These are phyloP conservation scores for Criorhina ranunculi DNA, from an alignment of 2,888 invertebrate species.

Conservation along the genomic window DNA sequence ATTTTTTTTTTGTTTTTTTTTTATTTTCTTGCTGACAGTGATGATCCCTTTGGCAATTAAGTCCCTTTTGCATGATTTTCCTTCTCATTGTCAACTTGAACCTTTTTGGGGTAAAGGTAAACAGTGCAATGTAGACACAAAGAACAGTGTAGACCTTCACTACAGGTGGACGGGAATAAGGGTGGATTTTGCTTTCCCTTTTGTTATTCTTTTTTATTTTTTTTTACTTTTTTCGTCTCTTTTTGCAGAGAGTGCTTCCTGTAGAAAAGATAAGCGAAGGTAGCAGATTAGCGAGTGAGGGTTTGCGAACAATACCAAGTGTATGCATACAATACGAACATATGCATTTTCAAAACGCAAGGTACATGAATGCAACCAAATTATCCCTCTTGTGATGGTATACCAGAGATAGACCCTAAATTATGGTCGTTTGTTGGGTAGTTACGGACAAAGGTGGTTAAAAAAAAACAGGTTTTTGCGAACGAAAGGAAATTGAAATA, in stretches of 20 bases:
- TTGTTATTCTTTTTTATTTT: not conserved
- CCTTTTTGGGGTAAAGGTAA: conserved; percentile 35
- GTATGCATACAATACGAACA: conserved; percentile 10
- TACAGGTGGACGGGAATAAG: conserved; percentile 31
- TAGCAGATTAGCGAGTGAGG: conserved; percentile 10
- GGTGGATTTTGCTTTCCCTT: conserved; percentile 4
- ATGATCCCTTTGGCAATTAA: conserved; percentile 19
- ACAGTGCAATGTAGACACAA: conserved; percentile 38
- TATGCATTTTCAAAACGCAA: not conserved
- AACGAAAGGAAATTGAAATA: not conserved
- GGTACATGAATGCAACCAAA: not conserved
- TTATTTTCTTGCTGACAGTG: conserved; percentile 8
- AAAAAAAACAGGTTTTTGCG: not conserved
- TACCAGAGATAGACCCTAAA: conserved; percentile 8
- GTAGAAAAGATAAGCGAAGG: conserved; percentile 7
- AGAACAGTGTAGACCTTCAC: conserved; percentile 3
- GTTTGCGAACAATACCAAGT: not conserved
- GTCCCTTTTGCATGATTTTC: conserved; percentile 22
- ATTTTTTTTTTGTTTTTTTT: too few species aligned
- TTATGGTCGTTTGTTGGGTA: conserved; percentile 8
- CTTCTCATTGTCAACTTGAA: conserved; percentile 42
- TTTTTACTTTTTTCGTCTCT: conserved; percentile 3
- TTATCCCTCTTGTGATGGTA: conserved; percentile 5
- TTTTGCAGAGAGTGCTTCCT: conserved; percentile 12
- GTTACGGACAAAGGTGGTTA: not conserved